A percentile compares a stretch with the other conserved stretches of the same genome.
phyloP scores from a whole-genome alignment of 2,888 invertebrate genomes.

The Eurois occulta region DNA sequence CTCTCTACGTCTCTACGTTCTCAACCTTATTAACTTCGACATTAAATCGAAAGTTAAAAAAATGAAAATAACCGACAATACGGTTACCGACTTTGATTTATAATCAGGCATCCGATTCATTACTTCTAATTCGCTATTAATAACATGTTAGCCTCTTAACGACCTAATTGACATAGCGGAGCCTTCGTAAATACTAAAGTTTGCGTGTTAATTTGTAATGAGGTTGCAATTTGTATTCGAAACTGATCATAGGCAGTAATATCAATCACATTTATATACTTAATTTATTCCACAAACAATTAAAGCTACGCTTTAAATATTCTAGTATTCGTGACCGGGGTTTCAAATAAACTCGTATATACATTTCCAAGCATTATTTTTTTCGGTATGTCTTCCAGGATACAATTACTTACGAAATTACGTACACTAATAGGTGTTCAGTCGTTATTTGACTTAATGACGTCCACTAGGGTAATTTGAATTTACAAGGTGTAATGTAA shows the following conservation, averaged over 20 bases:
- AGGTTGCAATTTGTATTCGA: conserved; percentile 45
- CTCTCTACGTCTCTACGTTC: rapidly evolving
- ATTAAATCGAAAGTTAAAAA: neutral
- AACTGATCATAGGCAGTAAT: conserved; percentile 32
- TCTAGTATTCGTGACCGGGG: conserved; percentile 52
- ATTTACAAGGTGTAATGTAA: conserved; percentile 54
- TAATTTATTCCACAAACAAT: conserved; percentile 30
- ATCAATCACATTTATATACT: conserved; percentile 36
- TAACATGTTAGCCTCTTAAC: conserved; percentile 42
- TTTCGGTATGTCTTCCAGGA: conserved; percentile 49
- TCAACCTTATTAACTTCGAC: neutral
- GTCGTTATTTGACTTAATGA: conserved; percentile 51
- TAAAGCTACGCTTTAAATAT: conserved; percentile 15
- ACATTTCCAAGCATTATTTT: conserved; percentile 50
- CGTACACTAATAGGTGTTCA: conserved; percentile 28
- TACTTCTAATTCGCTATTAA: conserved; percentile 27
- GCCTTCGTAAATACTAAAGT: conserved; percentile 30
- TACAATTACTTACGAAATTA: conserved; percentile 53
- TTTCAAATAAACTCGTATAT: conserved; percentile 40
- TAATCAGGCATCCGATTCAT: conserved; percentile 31
- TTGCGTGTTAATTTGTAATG: conserved; percentile 55
- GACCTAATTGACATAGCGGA: conserved; percentile 48
- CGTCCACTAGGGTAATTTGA: conserved; percentile 39
- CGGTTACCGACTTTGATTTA: conserved; percentile 8
- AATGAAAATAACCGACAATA: neutral